Evolutionary conservation across 2,113 vertebrate genomes (phyloP).

Genomic region (Scatophagus argus): DNA sequence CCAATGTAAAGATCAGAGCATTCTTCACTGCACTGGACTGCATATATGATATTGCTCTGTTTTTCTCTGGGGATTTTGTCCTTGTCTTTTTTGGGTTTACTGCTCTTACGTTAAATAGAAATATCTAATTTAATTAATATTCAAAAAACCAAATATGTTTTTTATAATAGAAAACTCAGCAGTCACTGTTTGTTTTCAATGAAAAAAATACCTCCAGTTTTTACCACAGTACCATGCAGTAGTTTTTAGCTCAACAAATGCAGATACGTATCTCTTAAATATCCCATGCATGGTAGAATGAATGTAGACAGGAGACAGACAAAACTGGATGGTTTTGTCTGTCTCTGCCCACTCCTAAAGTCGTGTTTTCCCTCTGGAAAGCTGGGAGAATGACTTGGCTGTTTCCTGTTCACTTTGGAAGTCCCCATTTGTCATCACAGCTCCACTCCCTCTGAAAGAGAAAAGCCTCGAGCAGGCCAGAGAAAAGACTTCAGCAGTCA

Average conservation of each 20-base stretch:
- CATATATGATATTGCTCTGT: too few relatives aligned
- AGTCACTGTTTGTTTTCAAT: not conserved
- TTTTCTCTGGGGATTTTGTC: too few relatives aligned
- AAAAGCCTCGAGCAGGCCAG: conserved; percentile 7
- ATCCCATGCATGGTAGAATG: conserved; percentile 39
- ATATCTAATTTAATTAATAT: not conserved
- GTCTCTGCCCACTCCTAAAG: conserved; percentile 33
- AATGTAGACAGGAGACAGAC: conserved; percentile 28
- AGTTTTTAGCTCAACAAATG: conserved; percentile 30
- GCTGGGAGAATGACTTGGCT: conserved; percentile 52
- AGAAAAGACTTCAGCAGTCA: conserved; percentile 24
- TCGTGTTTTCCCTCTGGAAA: conserved; percentile 44
- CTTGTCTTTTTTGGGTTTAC: not conserved
- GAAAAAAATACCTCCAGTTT: not conserved
- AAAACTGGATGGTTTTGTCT: conserved; percentile 48
- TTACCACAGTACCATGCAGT: conserved; percentile 6
- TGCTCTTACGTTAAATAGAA: not conserved
- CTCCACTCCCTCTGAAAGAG: conserved; percentile 29
- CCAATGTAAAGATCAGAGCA: too few relatives aligned
- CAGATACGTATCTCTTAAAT: conserved; percentile 43
- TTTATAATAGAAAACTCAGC: not conserved
- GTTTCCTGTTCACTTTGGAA: conserved; percentile 64
- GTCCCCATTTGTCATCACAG: conserved; percentile 62
- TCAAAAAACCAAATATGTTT: not conserved
- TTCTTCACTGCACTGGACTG: too few relatives aligned